A percentile compares a stretch with the other conserved stretches of the same genome.
These are phyloP conservation scores for Aphaenogaster floridana DNA, from an alignment of 1,140 invertebrate genomes.

Conservation along the genomic window DNA sequence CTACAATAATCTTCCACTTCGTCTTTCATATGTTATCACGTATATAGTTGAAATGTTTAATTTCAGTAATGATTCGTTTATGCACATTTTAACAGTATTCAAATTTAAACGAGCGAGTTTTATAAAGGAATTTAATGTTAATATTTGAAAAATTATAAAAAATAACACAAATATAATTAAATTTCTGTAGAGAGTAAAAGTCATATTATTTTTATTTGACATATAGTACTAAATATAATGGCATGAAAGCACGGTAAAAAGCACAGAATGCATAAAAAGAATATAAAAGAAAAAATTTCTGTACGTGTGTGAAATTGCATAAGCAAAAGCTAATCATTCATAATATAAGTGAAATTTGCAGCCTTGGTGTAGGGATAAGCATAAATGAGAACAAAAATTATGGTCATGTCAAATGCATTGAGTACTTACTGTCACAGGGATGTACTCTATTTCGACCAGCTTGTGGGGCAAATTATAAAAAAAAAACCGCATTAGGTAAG, in stretches of 20 bases:
- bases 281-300: slow-evolving; percentile 55
- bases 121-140: slow-evolving; percentile 7
- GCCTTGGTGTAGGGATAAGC: slow-evolving; percentile 64
- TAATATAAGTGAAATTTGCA: slow-evolving; percentile 73
- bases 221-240: slow-evolving; percentile 23
- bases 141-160: background rate
- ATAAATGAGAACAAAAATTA: slow-evolving; percentile 71
- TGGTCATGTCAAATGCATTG: slow-evolving; percentile 77
- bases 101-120: slow-evolving; percentile 20
- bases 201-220: background rate
- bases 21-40: background rate
- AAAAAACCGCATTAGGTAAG: slow-evolving; percentile 81
- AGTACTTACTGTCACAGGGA: slow-evolving; percentile 89
- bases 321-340: slow-evolving; percentile 77
- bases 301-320: slow-evolving; percentile 57
- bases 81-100: slow-evolving; percentile 14
- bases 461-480: slow-evolving; percentile 86
- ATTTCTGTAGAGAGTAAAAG: slow-evolving; percentile 23
- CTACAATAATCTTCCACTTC: background rate
- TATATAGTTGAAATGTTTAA: slow-evolving; percentile 1
- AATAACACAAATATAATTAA: slow-evolving; percentile 4
- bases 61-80: slow-evolving; percentile 4
- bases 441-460: slow-evolving; percentile 90
- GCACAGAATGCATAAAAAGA: slow-evolving; percentile 66
- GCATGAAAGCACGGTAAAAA: slow-evolving; percentile 53